Percentiles rank a stretch among this genome's conserved stretches.
Conservation (phyloP, 2,113 vertebrate genomes). For the Opisthocomus hoazin region DNA sequence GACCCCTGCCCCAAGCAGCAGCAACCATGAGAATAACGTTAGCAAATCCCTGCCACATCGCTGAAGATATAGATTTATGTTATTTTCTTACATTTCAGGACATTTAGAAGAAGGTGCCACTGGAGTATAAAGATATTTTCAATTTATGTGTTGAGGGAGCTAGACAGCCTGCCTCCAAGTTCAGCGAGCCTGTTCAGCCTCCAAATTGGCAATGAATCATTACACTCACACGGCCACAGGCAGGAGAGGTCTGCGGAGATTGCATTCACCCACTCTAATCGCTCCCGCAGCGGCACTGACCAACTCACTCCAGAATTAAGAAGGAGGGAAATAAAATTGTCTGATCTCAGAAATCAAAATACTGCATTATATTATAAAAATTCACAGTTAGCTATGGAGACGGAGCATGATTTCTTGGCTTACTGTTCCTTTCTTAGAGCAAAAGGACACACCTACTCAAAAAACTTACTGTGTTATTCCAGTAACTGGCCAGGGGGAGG, state of each 20-base stretch:
- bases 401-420: slow-evolving; percentile 11
- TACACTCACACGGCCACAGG: background rate
- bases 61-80: background rate
- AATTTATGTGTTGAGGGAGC: slow-evolving; percentile 41
- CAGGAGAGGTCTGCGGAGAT: slow-evolving; percentile 34
- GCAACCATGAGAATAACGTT: background rate
- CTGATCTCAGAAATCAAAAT: slow-evolving; percentile 24
- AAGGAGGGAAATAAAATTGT: slow-evolving; percentile 16
- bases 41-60: background rate
- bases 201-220: slow-evolving; percentile 39
- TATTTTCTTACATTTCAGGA: slow-evolving; percentile 35
- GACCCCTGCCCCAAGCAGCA: background rate
- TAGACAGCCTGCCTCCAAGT: slow-evolving; percentile 43
- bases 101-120: background rate
- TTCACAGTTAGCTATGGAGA: background rate
- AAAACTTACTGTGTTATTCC: background rate
- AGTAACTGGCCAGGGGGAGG: background rate
- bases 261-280: background rate
- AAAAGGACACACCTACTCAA: background rate
- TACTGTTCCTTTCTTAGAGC: background rate
- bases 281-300: background rate
- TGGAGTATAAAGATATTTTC: slow-evolving; percentile 33
- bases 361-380: background rate
- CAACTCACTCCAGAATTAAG: background rate
- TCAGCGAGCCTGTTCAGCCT: slow-evolving; percentile 46